Conservation (phyloP, 2,797 vertebrate genomes). For the Harpagifer antarcticus region DNA sequence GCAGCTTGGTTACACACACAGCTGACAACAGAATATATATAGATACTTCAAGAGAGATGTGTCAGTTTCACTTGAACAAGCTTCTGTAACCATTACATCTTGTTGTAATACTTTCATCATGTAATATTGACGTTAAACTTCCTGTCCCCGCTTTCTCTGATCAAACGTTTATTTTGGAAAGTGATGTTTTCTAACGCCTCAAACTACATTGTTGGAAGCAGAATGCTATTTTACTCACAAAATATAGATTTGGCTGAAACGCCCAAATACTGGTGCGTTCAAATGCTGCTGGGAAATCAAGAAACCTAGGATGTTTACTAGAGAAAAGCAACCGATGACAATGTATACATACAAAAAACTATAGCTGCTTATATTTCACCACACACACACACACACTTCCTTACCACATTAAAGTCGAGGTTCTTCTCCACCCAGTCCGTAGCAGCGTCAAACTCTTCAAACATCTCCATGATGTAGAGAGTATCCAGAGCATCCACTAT, state of each 20-base stretch:
- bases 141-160: background rate
- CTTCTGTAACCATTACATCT: background rate
- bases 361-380: no score
- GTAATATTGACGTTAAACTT: conserved; percentile 21
- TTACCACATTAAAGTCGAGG: conserved; percentile 97
- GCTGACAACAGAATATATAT: background rate
- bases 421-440: conserved; percentile 96
- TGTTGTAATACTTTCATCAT: conserved; percentile 1
- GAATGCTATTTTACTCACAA: background rate
- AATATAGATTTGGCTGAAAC: conserved; percentile 6
- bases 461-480: conserved; percentile 97
- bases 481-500: conserved; percentile 98
- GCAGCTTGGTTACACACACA: background rate
- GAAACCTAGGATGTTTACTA: background rate
- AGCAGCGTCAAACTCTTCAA: conserved; percentile 93
- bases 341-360: no score
- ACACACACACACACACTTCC: conserved; percentile 41
- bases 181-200: background rate
- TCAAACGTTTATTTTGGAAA: background rate
- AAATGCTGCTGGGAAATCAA: background rate
- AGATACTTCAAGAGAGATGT: background rate
- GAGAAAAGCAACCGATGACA: no score
- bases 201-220: conserved; percentile 2
- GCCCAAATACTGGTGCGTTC: background rate
- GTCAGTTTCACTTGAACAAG: background rate